Percentiles rank a stretch among this genome's conserved stretches.
phyloP scores from a whole-genome alignment of 2,888 invertebrate species.

The Torymus tubicola region DNA sequence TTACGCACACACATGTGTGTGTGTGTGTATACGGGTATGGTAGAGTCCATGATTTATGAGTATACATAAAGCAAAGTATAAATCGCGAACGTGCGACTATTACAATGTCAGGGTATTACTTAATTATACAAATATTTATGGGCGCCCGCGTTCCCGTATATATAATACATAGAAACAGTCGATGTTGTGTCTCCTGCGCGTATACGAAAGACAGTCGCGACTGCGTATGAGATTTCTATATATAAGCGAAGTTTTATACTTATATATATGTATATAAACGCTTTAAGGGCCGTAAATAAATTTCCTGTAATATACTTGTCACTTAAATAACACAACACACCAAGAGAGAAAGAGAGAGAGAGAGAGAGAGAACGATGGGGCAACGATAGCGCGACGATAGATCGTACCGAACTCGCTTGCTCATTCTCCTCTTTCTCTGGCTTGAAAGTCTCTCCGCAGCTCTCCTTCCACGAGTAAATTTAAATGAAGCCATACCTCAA shows the following conservation, averaged over 20 bases:
- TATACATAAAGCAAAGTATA: conserved; percentile 13
- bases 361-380: conserved; percentile 44
- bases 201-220: too few relatives aligned
- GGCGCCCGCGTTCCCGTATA: not conserved
- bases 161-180: not conserved
- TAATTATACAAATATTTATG: conserved; percentile 55
- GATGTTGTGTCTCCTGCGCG: not conserved
- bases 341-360: too few relatives aligned
- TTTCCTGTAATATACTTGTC: conserved; percentile 54
- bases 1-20: not conserved
- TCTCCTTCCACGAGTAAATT: conserved; percentile 45
- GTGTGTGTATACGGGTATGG: too few relatives aligned
- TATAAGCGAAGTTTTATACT: not conserved
- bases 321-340: conserved; percentile 49
- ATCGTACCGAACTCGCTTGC: conserved; percentile 37
- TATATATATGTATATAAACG: not conserved
- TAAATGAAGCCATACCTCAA: conserved; percentile 54
- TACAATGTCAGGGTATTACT: conserved; percentile 41
- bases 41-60: conserved; percentile 30
- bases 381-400: conserved; percentile 57
- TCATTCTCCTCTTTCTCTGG: not conserved
- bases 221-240: not conserved
- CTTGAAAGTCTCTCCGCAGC: conserved; percentile 9
- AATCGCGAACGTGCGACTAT: conserved; percentile 35
- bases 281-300: conserved; percentile 51